These are phyloP conservation scores for Eulemur rufifrons DNA, from an alignment of 2,113 vertebrate species.

Conservation along the genomic window DNA sequence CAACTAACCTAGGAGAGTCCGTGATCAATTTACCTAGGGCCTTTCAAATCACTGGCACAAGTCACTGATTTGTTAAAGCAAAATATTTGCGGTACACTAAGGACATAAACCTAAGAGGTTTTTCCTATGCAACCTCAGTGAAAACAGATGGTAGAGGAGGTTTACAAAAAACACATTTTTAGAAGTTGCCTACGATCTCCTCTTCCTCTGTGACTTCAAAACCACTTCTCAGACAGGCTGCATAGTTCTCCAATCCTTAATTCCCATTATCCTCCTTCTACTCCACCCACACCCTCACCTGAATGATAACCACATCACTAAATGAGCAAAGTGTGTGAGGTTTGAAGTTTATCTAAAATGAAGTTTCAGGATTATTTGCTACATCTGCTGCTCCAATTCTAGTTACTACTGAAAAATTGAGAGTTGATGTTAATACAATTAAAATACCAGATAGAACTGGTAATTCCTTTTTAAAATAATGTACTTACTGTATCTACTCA, in stretches of 20 bases:
- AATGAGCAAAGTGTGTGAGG: neutral
- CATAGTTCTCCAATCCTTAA: neutral
- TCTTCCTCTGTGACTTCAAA: neutral
- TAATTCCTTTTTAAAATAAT: neutral
- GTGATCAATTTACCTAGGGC: neutral
- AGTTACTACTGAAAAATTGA: neutral
- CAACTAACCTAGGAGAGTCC: neutral
- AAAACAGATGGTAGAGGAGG: slow-evolving; percentile 41
- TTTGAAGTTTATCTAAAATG: neutral
- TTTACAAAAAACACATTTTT: neutral
- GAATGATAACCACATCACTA: neutral
- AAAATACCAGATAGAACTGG: neutral
- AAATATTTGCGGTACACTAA: slow-evolving; percentile 54
- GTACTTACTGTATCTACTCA: neutral
- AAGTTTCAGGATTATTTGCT: neutral
- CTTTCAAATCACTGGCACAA: slow-evolving; percentile 45
- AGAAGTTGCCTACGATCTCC: neutral
- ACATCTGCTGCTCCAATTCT: neutral
- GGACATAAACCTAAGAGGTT: slow-evolving; percentile 34
- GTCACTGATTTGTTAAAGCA: slow-evolving; percentile 33
- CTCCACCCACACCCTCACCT: neutral
- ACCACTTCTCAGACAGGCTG: neutral
- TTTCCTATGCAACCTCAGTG: slow-evolving; percentile 6
- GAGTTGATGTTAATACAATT: neutral
- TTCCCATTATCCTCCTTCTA: neutral